Evolutionary conservation across 2,797 vertebrate species (phyloP), one percentile per base, ranked within the genome.

Genomic region (Karalla daura): DNA sequence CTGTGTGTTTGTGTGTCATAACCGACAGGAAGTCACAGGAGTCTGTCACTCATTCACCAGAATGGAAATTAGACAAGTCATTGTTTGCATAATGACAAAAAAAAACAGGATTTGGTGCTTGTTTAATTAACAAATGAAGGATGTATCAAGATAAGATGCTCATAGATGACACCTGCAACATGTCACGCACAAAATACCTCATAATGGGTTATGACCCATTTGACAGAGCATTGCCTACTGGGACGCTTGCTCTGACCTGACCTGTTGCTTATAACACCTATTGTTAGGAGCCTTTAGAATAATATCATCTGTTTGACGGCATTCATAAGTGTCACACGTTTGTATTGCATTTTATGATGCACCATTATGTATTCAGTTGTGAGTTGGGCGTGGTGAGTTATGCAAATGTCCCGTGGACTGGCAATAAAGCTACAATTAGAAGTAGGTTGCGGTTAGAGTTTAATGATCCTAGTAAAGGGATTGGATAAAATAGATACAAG

Each of bases 381-480:
- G 23, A 43, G 36, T 35, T 12, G 12, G 20, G 15, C 21, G 35
- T 17, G 13, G 25, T 14, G n/a, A 49, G 8, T n/a, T 36, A 8
- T 25, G 12, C 9, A 33, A 2, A 21, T 11, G 18, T 39, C 25
- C 18, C 0, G 18, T 0, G 12, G 25, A 40, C 24, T 32, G 4
- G 0, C 5, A 27, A 4, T 45, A 18, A 49, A 3, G 7, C 28
- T 35, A n/a, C n/a, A 59, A 33, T 21, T 46, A 59, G 43, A 80
- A 59, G 56, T 70, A 63, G 63, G 67, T 76, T 41, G n/a, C 24
- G 11, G 36, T 64, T 39, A 62, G 27, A 60, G 40, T 74, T 55
- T 72, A 69, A 66, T 49, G 27, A 59, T 36, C 28, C 14, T 9
- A n/a, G 30, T 54, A 37, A 61, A 51, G n/a, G 61, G 67, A 65